Evolutionary conservation across 2,113 vertebrate species (phyloP).

Genomic region (Megaceryle torquata): DNA sequence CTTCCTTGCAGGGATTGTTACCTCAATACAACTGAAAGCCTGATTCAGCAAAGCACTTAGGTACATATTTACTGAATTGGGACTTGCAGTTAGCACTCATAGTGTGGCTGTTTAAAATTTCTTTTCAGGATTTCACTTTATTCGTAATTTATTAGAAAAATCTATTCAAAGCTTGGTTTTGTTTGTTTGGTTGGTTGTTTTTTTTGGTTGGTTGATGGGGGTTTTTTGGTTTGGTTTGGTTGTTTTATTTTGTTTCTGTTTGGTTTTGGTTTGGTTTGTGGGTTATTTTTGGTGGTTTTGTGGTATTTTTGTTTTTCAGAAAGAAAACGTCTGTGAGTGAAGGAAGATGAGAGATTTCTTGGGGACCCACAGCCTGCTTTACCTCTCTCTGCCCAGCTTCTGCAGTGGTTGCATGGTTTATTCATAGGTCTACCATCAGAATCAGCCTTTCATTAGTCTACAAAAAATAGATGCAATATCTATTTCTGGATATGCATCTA

Average conservation of each 20-base stretch:
- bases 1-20: not conserved
- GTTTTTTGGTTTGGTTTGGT: no score
- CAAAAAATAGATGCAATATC: not conserved
- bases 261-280: not conserved
- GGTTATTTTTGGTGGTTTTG: not conserved
- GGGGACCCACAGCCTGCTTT: not conserved
- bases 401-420: not conserved
- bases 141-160: not conserved
- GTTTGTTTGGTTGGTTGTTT: no score
- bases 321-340: not conserved
- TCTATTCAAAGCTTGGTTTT: not conserved
- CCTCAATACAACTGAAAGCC: not conserved
- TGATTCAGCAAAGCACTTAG: not conserved
- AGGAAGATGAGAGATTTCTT: not conserved
- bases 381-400: not conserved
- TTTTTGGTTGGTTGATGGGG: no score
- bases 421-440: not conserved
- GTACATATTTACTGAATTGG: not conserved
- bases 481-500: not conserved
- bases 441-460: not conserved
- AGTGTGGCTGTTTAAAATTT: not conserved
- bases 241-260: no score
- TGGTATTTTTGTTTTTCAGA: not conserved
- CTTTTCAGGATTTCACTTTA: not conserved
- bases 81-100: not conserved